These are phyloP conservation scores for Paguma larvata DNA, from an alignment of 2,797 vertebrate genomes.

Conservation along the genomic window DNA sequence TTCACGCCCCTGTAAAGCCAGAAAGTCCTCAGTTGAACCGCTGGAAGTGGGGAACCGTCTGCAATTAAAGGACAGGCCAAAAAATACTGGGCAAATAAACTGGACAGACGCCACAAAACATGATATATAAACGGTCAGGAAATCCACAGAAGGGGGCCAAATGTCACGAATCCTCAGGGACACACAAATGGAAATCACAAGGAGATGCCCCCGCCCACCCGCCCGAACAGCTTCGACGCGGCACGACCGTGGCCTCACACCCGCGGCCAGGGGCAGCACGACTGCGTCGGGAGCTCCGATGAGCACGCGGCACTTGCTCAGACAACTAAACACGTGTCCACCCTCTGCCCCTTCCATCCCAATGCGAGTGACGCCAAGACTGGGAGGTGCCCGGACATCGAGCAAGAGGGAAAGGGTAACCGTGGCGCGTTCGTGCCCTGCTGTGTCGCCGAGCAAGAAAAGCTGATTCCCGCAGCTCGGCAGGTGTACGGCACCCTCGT, in stretches of 20 bases:
- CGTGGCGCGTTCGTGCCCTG: no score
- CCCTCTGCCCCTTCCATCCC: not conserved
- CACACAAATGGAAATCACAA: constrained; percentile 23
- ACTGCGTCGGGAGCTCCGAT: not conserved
- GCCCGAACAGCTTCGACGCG: not conserved
- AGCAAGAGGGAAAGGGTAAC: not conserved
- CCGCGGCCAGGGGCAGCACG: not conserved
- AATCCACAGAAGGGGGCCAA: not conserved
- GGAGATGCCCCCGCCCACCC: not conserved
- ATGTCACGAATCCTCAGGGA: not conserved
- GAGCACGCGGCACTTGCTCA: not conserved
- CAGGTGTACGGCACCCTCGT: not conserved
- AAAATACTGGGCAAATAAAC: not conserved
- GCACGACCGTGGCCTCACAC: not conserved
- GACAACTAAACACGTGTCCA: not conserved
- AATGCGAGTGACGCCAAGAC: not conserved
- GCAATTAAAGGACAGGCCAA: not conserved
- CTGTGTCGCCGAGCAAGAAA: no score
- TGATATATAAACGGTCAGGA: not conserved
- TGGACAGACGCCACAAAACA: not conserved
- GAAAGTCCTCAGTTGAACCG: no score
- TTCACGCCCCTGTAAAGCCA: no score
- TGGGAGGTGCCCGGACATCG: not conserved
- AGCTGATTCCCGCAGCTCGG: no score
- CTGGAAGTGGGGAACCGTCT: no score